Percentiles rank a stretch among this genome's conserved stretches.
phyloP scores from a whole-genome alignment of 2,113 vertebrate genomes.

The Notarius quadriscutis region DNA sequence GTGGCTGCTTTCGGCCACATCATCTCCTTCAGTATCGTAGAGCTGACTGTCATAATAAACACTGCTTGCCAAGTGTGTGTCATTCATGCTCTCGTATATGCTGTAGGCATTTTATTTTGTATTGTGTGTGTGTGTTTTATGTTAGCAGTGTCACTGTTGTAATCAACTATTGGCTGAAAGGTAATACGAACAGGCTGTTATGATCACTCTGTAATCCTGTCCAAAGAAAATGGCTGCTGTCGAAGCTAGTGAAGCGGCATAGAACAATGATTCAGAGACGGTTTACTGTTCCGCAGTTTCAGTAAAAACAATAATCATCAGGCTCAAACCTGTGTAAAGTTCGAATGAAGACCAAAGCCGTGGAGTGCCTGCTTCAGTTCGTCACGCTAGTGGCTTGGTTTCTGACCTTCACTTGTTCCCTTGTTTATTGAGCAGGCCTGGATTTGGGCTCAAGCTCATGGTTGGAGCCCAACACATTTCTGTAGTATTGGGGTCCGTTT shows the following conservation, averaged over 20 bases:
- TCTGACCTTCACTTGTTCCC: slow-evolving; percentile 24
- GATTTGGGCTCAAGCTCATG: background rate
- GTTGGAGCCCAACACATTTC: slow-evolving; percentile 17
- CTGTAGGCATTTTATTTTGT: slow-evolving; percentile 12
- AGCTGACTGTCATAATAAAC: slow-evolving; percentile 33
- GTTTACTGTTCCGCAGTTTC: slow-evolving; percentile 13
- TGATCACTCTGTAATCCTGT: slow-evolving; percentile 37
- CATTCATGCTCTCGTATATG: slow-evolving; percentile 11
- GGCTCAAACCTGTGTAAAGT: slow-evolving; percentile 31
- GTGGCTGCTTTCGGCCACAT: background rate
- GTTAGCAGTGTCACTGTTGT: slow-evolving; percentile 2
- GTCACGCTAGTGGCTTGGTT: slow-evolving; percentile 27
- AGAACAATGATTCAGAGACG: background rate
- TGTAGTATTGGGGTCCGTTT: slow-evolving; percentile 27
- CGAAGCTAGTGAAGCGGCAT: slow-evolving; percentile 2
- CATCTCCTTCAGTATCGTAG: slow-evolving; percentile 21
- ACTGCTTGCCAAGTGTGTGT: slow-evolving; percentile 33
- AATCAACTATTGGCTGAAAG: slow-evolving; percentile 4
- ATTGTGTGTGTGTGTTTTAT: background rate
- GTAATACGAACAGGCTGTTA: slow-evolving; percentile 23
- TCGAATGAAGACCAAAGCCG: slow-evolving; percentile 36
- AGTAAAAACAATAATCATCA: background rate
- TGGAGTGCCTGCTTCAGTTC: slow-evolving; percentile 31
- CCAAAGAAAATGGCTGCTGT: slow-evolving; percentile 48
- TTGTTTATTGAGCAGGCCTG: background rate